Evolutionary conservation across 2,888 invertebrate species (phyloP), one percentile per base, ranked within the genome.

Genomic region (Luperina nickerlii): DNA sequence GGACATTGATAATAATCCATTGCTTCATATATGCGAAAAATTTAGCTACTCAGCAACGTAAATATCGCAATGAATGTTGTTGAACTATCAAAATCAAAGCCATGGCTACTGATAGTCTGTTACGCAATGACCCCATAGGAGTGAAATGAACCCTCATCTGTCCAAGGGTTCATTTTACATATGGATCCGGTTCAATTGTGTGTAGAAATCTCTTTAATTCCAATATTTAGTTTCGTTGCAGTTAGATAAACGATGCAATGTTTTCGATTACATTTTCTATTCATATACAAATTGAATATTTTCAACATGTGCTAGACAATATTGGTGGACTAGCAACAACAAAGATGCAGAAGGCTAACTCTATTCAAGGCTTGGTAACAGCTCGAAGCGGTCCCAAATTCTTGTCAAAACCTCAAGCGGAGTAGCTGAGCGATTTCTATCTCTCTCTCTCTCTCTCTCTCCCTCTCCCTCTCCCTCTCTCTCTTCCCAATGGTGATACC

Each of bases 231-330:
- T 20, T 65, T 32, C 2, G 15, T 27, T 68, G 48, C 57, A 32
- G 24, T 57, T 38, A 38, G 6, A 72, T 54, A 68, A 68, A 72
- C 42, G 48, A 72, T 73, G 73, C 42, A 68, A 85, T 82, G 73
- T 42, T 68, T 82, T 79, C 15, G 60, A 71, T 84, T 57, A 84
- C 27, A 62, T 70, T 67, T 66, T 80, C 72, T 68, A 85, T 82
- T 68, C 71, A 72, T 67, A 67, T 20, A 80, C 67, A 73, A 73
- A 85, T 73, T 81, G 32, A 81, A 72, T 42, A 81, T 80, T 85
- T 82, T 72, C 62, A 63, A 85, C 73, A 73, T 42, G 74, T 63
- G 67, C 45, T 63, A 38, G 27, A 63, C 38, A 84, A 68, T 79
- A 54, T 45, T 54, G 38, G 7, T 42, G 62, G 2, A 13, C 13